Conservation (phyloP, 2,113 vertebrate species). For the Phylloscopus trochilus region DNA sequence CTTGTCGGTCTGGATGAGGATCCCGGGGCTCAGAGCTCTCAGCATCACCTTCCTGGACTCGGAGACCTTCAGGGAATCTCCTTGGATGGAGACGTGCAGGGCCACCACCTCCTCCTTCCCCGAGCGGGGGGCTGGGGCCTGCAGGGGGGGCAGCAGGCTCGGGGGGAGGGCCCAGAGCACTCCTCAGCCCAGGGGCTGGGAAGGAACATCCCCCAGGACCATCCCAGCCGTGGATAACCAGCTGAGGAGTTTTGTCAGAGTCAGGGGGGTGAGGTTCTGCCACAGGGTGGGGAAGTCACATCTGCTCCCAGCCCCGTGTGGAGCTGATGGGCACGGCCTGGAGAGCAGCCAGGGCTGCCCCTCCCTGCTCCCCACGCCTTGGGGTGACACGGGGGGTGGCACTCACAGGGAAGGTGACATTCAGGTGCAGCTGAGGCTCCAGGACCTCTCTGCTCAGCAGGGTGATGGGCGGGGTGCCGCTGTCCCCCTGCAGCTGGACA, state of each 20-base stretch:
- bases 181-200: neutral
- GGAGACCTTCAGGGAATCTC: neutral
- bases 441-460: neutral
- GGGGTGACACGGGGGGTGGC: neutral
- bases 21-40: neutral
- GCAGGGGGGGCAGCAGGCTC: neutral
- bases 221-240: accelerated
- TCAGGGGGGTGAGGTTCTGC: neutral
- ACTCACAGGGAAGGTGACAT: conserved; percentile 1
- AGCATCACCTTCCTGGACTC: neutral
- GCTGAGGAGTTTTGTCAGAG: neutral
- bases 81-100: neutral
- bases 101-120: neutral
- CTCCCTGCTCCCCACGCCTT: accelerated
- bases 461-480: neutral
- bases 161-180: neutral
- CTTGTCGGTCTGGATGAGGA: conserved; percentile 43
- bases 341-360: neutral
- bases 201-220: neutral
- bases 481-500: neutral
- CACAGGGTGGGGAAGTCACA: neutral
- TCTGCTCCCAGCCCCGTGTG: neutral
- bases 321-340: neutral
- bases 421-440: neutral
- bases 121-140: neutral